These are phyloP conservation scores for Lagorchestes hirsutus DNA, from an alignment of 2,797 vertebrate species.

Conservation along the genomic window DNA sequence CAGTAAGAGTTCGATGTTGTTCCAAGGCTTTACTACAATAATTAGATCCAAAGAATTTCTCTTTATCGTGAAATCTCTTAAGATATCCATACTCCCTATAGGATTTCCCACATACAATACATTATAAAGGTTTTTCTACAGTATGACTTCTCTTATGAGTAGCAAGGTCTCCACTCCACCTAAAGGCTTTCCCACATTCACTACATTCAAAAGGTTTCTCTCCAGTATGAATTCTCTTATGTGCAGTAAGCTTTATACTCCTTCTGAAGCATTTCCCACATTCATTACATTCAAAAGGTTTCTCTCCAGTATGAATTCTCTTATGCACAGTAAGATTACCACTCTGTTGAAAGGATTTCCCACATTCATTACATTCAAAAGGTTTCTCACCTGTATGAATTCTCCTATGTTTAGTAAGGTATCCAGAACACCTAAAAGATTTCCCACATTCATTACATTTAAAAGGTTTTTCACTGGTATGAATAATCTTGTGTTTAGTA, in stretches of 20 bases:
- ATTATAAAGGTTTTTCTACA: constrained; percentile 61
- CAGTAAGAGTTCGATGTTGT: not conserved
- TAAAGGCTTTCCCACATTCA: constrained; percentile 50
- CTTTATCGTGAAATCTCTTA: constrained; percentile 3
- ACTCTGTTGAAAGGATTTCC: constrained; percentile 40
- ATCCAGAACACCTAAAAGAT: constrained; percentile 25
- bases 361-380: constrained; percentile 42
- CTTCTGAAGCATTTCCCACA: constrained; percentile 55
- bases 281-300: constrained; percentile 13
- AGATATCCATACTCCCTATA: constrained; percentile 57
- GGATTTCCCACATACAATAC: constrained; percentile 53
- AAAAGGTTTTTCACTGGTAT: constrained; percentile 56
- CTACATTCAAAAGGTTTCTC: constrained; percentile 44
- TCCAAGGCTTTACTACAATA: constrained; percentile 1
- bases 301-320: constrained; percentile 51
- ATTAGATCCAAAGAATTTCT: constrained; percentile 1
- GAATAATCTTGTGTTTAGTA: constrained; percentile 40
- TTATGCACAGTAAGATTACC: constrained; percentile 9
- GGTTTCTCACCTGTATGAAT: constrained; percentile 52
- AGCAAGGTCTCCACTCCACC: constrained; percentile 30
- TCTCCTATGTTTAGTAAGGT: constrained; percentile 1
- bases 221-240: constrained; percentile 6
- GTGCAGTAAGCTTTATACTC: constrained; percentile 2
- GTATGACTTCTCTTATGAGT: constrained; percentile 63
- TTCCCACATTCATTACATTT: constrained; percentile 50